phyloP scores from a whole-genome alignment of 2,888 invertebrate species.

The Cantharis rufa region DNA sequence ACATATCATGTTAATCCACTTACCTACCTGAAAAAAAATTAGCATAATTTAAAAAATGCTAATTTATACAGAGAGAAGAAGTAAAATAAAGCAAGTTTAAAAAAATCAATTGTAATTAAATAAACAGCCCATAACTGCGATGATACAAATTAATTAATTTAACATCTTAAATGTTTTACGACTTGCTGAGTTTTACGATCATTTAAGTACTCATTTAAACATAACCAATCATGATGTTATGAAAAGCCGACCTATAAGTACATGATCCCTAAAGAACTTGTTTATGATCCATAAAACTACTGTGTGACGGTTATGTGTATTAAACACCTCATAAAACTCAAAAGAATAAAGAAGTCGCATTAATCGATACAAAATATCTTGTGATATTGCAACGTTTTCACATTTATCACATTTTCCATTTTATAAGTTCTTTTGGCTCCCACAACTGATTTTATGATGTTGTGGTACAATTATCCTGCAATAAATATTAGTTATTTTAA shows the following conservation, averaged over 20 bases:
- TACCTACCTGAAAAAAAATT: conserved; percentile 22
- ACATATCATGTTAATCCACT: not conserved
- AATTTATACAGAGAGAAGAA: not conserved
- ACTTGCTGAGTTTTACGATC: conserved; percentile 43
- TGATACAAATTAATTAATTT: conserved; percentile 28
- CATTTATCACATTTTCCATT: not conserved
- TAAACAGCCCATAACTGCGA: conserved; percentile 21
- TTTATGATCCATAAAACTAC: conserved; percentile 53
- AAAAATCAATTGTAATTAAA: conserved; percentile 18
- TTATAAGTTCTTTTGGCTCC: not conserved
- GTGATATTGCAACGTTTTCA: not conserved
- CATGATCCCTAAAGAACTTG: conserved; percentile 47
- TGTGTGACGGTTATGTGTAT: conserved; percentile 53
- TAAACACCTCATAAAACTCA: conserved; percentile 53
- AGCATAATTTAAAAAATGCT: not conserved
- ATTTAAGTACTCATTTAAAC: conserved; percentile 47
- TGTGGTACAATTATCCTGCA: not conserved
- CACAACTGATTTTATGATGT: not conserved
- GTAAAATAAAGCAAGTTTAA: not conserved
- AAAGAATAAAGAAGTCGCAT: conserved; percentile 49
- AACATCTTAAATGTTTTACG: conserved; percentile 31
- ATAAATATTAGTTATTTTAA: not conserved
- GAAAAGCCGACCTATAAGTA: conserved; percentile 42
- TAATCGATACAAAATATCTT: conserved; percentile 43
- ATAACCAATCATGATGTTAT: conserved; percentile 41